phyloP scores from a whole-genome alignment of 2,888 invertebrate species.

The Netelia melanura region DNA sequence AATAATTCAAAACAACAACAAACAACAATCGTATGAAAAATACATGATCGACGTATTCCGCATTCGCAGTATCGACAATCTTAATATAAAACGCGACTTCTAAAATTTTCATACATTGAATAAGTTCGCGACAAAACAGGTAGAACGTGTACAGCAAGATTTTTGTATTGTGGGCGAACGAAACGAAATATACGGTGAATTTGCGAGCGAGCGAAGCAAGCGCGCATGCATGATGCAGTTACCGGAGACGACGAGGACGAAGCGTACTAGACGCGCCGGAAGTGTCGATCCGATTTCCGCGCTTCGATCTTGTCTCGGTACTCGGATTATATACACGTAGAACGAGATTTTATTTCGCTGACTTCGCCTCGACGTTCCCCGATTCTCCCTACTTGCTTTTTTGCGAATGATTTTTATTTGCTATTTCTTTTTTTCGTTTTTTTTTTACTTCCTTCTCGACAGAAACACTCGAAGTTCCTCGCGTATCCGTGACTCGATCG shows the following conservation, averaged over 20 bases:
- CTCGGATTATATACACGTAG: conserved; percentile 51
- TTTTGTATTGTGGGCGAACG: not conserved
- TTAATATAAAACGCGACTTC: not conserved
- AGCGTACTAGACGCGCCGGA: conserved; percentile 50
- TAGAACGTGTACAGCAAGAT: not conserved
- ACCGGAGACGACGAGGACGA: conserved; percentile 35
- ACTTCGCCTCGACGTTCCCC: conserved; percentile 20
- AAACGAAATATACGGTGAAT: conserved; percentile 23
- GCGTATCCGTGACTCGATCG: too few species aligned
- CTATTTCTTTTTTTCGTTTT: not conserved
- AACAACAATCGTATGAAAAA: not conserved
- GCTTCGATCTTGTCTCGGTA: conserved; percentile 44
- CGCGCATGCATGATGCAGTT: conserved; percentile 52
- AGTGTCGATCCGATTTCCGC: conserved; percentile 62
- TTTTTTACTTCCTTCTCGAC: not conserved
- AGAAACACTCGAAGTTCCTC: too few species aligned
- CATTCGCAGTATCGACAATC: not conserved
- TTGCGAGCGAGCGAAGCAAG: not conserved
- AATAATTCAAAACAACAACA: too few species aligned
- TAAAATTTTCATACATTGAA: conserved; percentile 47
- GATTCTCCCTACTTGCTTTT: not conserved
- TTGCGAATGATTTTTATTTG: not conserved
- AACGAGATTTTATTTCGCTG: conserved; percentile 60
- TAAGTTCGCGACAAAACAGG: conserved; percentile 19
- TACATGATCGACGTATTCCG: conserved; percentile 15